phyloP scores from a whole-genome alignment of 2,888 invertebrate genomes.

The Scaptomyza reducta region DNA sequence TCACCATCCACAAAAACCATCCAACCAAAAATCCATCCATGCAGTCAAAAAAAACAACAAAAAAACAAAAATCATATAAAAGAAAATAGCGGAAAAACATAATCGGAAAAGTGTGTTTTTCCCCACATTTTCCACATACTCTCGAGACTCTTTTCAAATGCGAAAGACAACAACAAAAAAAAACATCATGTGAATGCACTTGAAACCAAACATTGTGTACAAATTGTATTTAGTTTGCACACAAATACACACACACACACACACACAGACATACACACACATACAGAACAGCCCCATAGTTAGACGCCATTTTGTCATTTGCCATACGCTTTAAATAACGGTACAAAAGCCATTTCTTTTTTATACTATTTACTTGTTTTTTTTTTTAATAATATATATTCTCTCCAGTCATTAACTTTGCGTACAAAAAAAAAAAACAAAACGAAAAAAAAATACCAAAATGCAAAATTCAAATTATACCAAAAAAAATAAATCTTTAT shows the following conservation, averaged over 20 bases:
- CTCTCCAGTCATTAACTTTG: constrained; percentile 83
- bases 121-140: constrained; percentile 12
- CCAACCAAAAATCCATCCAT: constrained; percentile 22
- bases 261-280: constrained; percentile 16
- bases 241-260: constrained; percentile 30
- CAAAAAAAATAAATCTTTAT: constrained; percentile 54
- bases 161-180: constrained; percentile 31
- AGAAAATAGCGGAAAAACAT: constrained; percentile 8
- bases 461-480: constrained; percentile 63
- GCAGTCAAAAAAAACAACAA: constrained; percentile 51
- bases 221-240: constrained; percentile 41
- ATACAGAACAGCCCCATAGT: constrained; percentile 16
- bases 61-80: no score
- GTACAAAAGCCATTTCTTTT: constrained; percentile 49
- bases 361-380: constrained; percentile 57
- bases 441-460: constrained; percentile 31
- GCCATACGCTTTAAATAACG: constrained; percentile 64
- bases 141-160: constrained; percentile 82
- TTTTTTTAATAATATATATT: constrained; percentile 62
- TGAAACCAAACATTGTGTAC: constrained; percentile 21
- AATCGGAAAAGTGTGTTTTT: constrained; percentile 32
- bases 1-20: constrained; percentile 21
- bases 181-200: constrained; percentile 41
- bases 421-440: constrained; percentile 56
- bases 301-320: constrained; percentile 51